phyloP scores from a whole-genome alignment of 2,888 invertebrate species.

The Stenodema calcarata region DNA sequence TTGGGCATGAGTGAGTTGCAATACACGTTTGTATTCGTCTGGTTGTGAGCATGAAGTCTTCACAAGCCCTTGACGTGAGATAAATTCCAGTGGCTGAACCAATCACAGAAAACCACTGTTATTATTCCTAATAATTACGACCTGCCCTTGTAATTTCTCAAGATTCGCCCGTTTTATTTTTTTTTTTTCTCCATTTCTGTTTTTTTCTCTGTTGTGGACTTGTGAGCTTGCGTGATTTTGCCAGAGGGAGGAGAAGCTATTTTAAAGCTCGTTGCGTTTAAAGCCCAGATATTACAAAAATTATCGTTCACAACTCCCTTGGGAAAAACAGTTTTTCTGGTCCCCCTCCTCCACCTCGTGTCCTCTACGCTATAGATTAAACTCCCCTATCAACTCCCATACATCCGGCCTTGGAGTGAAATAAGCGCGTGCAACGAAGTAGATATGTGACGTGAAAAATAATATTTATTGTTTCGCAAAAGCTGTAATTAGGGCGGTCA shows the following conservation, averaged over 20 bases:
- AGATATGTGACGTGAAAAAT: slow-evolving; percentile 1
- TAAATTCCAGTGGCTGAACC: background rate
- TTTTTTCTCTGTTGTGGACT: no score
- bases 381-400: background rate
- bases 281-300: background rate
- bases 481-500: slow-evolving; percentile 3
- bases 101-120: background rate
- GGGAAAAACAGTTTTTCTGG: background rate
- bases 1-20: no score
- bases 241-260: background rate
- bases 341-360: background rate
- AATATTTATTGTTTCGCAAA: background rate
- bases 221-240: background rate
- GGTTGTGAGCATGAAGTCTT: background rate
- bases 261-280: background rate
- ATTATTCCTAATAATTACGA: background rate
- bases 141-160: background rate
- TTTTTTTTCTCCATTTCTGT: no score
- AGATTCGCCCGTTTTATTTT: background rate
- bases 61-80: background rate
- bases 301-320: background rate
- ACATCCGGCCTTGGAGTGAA: slow-evolving; percentile 9
- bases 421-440: background rate
- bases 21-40: no score
- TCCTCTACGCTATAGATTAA: background rate